Conservation (phyloP, 2,888 invertebrate genomes). For the Mesorhabditis spiculigera region DNA sequence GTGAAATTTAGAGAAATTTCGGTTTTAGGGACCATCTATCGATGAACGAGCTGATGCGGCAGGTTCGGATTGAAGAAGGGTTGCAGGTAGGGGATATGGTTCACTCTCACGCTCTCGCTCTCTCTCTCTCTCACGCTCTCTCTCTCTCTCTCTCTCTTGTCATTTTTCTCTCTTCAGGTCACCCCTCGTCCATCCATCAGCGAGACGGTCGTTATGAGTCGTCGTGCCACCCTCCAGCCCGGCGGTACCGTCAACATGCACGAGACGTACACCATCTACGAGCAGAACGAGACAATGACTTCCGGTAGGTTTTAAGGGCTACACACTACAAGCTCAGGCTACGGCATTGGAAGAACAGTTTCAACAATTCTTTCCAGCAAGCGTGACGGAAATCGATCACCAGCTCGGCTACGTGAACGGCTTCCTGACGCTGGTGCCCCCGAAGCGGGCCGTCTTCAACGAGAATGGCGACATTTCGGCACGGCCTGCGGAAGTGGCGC, state of each 20-base stretch:
- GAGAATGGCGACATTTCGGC: conserved; percentile 4
- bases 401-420: neutral
- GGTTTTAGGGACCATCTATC: neutral
- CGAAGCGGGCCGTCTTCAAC: conserved; percentile 5
- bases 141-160: too few species aligned
- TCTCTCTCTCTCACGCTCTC: too few species aligned
- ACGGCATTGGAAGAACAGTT: neutral
- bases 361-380: neutral
- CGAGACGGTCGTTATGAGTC: neutral
- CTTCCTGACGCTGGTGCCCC: neutral
- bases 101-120: too few species aligned
- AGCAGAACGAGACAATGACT: neutral
- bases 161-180: neutral
- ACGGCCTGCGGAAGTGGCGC: neutral
- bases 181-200: neutral
- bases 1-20: neutral
- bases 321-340: too few species aligned
- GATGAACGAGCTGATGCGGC: neutral
- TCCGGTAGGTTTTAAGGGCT: too few species aligned
- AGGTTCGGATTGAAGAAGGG: conserved; percentile 1
- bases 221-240: neutral
- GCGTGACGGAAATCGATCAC: neutral
- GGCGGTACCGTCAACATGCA: neutral
- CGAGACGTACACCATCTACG: neutral
- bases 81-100: neutral